Percentiles rank a stretch among this genome's conserved stretches.
These are phyloP conservation scores for Zelostemma sp. DNA, from an alignment of 1,140 invertebrate genomes.

Conservation along the genomic window DNA sequence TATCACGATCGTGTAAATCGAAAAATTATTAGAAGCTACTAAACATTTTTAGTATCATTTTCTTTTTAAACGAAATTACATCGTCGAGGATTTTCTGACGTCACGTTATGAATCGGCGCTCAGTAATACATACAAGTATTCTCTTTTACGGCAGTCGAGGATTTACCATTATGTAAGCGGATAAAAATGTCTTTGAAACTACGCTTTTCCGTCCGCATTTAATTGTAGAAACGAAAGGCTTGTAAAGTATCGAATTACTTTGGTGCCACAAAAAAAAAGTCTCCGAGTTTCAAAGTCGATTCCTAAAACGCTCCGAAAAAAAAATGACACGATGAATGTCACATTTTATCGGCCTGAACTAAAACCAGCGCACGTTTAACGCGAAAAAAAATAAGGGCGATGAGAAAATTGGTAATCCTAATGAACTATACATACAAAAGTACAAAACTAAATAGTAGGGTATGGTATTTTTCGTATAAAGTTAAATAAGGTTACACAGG, in stretches of 20 bases:
- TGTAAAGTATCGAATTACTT: too few species aligned
- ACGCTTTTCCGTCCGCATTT: too few species aligned
- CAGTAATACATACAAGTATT: constrained; percentile 3
- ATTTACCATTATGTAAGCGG: too few species aligned
- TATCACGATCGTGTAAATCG: background rate
- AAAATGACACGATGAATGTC: background rate
- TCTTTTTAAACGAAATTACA: background rate
- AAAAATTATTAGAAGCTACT: background rate
- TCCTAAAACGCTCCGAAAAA: too few species aligned
- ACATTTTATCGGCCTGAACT: background rate
- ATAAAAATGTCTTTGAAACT: too few species aligned
- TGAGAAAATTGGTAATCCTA: constrained; percentile 11
- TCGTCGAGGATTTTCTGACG: background rate
- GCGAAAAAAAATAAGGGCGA: background rate
- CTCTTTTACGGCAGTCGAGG: constrained; percentile 1
- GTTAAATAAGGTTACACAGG: constrained; percentile 47
- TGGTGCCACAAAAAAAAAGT: too few species aligned
- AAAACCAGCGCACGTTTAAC: background rate
- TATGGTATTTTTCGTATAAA: constrained; percentile 27
- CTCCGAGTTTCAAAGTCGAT: too few species aligned
- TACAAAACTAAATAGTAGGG: constrained; percentile 30
- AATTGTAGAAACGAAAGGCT: too few species aligned
- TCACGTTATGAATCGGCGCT: constrained; percentile 5
- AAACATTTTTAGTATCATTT: background rate
- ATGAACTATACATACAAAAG: constrained; percentile 33